A percentile compares a stretch with the other conserved stretches of the same genome.
Evolutionary conservation across 2,888 invertebrate genomes (phyloP).

Genomic region (Anaspis maculata): DNA sequence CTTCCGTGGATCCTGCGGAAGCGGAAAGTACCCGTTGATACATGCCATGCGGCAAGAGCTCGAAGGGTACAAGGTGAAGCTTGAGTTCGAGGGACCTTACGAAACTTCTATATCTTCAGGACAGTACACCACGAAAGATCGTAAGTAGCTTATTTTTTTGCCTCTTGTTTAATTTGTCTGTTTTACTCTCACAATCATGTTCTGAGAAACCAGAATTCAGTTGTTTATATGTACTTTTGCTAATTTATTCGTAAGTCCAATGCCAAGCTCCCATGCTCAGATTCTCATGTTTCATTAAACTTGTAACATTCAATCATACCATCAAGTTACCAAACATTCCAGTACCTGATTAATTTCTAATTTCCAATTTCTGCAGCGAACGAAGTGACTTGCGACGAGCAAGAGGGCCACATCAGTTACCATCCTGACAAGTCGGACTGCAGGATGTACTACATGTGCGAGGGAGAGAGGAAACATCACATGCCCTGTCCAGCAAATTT

Average conservation of each 20-base stretch:
- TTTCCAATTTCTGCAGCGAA: constrained; percentile 51
- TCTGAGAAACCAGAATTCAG: too few species aligned
- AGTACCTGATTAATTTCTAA: not conserved
- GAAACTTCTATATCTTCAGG: constrained; percentile 64
- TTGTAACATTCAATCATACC: too few species aligned
- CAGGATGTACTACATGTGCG: constrained; percentile 93
- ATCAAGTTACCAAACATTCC: too few species aligned
- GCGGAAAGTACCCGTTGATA: constrained; percentile 83
- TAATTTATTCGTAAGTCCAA: too few species aligned
- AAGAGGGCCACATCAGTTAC: constrained; percentile 92
- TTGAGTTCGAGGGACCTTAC: constrained; percentile 82
- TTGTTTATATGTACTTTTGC: too few species aligned
- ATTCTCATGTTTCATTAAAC: too few species aligned
- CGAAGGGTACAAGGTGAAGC: constrained; percentile 68
- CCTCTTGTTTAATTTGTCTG: not conserved
- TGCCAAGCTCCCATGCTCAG: too few species aligned
- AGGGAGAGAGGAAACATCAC: constrained; percentile 89
- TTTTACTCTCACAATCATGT: too few species aligned
- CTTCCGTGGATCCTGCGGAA: constrained; percentile 83
- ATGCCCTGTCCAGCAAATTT: constrained; percentile 92
- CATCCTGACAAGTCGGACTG: constrained; percentile 86
- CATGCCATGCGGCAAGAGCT: constrained; percentile 81
- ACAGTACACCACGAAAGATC: constrained; percentile 81
- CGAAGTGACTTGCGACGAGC: constrained; percentile 83
- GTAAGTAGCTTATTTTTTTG: constrained; percentile 50